Evolutionary conservation across 2,797 vertebrate genomes (phyloP).

Genomic region (Mormyrops attenuatus): DNA sequence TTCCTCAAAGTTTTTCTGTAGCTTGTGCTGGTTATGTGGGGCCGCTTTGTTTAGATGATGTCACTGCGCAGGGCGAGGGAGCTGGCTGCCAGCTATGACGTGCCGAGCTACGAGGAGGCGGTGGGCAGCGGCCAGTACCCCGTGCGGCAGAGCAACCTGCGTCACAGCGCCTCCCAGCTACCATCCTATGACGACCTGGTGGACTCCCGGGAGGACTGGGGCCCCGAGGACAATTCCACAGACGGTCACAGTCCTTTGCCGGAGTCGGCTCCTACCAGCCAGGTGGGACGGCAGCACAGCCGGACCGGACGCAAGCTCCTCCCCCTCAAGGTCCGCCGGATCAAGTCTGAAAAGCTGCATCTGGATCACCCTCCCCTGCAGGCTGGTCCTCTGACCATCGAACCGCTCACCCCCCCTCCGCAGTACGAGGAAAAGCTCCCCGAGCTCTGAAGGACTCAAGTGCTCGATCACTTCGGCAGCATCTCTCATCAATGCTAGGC

Average conservation of each 20-base stretch:
- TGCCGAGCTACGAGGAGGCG: conserved; percentile 90
- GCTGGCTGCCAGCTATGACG: conserved; percentile 65
- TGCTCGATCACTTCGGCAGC: neutral
- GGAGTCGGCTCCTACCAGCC: neutral
- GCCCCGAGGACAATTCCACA: accelerated
- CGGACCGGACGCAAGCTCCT: conserved; percentile 69
- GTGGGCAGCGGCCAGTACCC: conserved; percentile 69
- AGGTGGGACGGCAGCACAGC: neutral
- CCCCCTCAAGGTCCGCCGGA: conserved; percentile 80
- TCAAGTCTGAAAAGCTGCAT: conserved; percentile 86
- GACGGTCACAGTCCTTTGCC: conserved; percentile 17
- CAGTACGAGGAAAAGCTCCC: conserved; percentile 75
- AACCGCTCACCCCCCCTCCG: conserved; percentile 87
- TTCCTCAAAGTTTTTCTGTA: neutral
- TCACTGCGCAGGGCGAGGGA: conserved; percentile 53
- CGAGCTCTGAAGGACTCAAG: conserved; percentile 33
- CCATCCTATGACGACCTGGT: conserved; percentile 89
- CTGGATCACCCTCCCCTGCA: conserved; percentile 66
- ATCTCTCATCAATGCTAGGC: neutral
- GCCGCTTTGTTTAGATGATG: neutral
- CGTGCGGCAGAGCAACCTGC: conserved; percentile 55
- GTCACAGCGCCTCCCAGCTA: conserved; percentile 67
- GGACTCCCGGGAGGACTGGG: conserved; percentile 51
- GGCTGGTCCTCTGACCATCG: conserved; percentile 63
- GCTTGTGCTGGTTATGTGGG: neutral